Conservation (phyloP, 1,140 invertebrate genomes). For the Vollenhovia emeryi region DNA sequence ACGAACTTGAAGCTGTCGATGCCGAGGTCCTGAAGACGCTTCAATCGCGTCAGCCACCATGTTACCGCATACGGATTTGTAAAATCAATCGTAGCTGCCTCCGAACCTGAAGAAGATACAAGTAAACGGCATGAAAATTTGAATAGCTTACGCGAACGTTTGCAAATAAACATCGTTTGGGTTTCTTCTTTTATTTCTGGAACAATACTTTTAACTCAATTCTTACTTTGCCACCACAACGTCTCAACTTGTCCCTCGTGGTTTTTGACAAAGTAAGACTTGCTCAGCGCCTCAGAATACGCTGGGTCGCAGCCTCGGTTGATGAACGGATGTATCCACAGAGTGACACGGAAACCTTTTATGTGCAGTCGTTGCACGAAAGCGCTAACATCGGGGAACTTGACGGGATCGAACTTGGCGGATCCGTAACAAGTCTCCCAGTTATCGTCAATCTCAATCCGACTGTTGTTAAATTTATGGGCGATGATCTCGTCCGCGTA, state of each 20-base stretch:
- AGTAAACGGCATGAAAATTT: not conserved
- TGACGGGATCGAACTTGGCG: slow-evolving; percentile 89
- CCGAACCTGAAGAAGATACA: slow-evolving; percentile 73
- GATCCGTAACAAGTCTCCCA: slow-evolving; percentile 97
- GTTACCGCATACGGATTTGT: slow-evolving; percentile 90
- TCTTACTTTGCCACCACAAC: slow-evolving; percentile 93
- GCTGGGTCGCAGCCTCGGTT: slow-evolving; percentile 90
- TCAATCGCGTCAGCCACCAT: slow-evolving; percentile 91
- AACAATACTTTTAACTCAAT: not conserved
- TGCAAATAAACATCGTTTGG: not conserved
- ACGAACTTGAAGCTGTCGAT: slow-evolving; percentile 97
- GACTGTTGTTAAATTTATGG: slow-evolving; percentile 91
- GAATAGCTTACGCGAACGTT: slow-evolving; percentile 9
- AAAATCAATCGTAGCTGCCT: slow-evolving; percentile 90
- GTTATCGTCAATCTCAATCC: slow-evolving; percentile 96
- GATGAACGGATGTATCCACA: slow-evolving; percentile 97
- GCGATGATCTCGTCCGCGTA: slow-evolving; percentile 90
- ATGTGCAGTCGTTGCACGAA: slow-evolving; percentile 87
- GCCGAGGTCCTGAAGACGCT: slow-evolving; percentile 86
- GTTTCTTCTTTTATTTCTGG: not conserved
- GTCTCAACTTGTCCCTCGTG: slow-evolving; percentile 86
- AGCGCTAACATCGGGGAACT: slow-evolving; percentile 90
- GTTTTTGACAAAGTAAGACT: slow-evolving; percentile 88
- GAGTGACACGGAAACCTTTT: slow-evolving; percentile 90
- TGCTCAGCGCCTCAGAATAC: slow-evolving; percentile 85